Evolutionary conservation across 2,113 vertebrate genomes (phyloP).

Genomic region (Zosterops pallidus): DNA sequence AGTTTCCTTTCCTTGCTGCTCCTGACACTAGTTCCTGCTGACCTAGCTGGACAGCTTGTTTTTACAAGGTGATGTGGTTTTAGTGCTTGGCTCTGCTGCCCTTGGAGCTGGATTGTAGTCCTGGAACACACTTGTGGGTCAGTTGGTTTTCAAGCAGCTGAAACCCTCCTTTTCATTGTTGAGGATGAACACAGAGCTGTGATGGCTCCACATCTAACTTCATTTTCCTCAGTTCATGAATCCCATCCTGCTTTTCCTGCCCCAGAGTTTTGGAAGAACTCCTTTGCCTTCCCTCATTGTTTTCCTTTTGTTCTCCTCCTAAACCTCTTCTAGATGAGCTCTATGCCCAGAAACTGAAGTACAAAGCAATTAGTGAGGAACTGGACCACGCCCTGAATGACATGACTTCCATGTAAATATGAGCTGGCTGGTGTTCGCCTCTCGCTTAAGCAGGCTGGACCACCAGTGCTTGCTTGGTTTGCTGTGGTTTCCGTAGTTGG

Average conservation of each 20-base stretch:
- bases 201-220: background rate
- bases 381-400: constrained; percentile 98
- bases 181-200: rapidly evolving
- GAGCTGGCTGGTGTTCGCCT: constrained; percentile 47
- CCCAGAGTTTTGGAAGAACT: background rate
- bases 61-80: background rate
- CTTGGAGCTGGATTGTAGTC: background rate
- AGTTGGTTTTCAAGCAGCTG: background rate
- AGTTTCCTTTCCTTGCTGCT: background rate
- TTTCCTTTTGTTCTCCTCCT: constrained; percentile 45
- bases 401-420: constrained; percentile 99
- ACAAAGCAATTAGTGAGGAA: constrained; percentile 99
- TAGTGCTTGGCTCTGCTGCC: background rate
- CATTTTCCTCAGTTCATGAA: background rate
- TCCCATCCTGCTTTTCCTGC: background rate
- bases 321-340: constrained; percentile 84
- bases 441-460: constrained; percentile 17
- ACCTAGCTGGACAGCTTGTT: background rate
- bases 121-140: background rate
- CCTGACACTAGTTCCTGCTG: background rate
- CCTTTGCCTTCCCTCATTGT: constrained; percentile 40
- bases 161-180: background rate
- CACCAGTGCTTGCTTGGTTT: constrained; percentile 38
- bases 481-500: constrained; percentile 26
- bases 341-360: constrained; percentile 98